Base-by-base conservation (phyloP, 2,888 invertebrate genomes). In the Harpagoxenus sublaevis region DNA sequence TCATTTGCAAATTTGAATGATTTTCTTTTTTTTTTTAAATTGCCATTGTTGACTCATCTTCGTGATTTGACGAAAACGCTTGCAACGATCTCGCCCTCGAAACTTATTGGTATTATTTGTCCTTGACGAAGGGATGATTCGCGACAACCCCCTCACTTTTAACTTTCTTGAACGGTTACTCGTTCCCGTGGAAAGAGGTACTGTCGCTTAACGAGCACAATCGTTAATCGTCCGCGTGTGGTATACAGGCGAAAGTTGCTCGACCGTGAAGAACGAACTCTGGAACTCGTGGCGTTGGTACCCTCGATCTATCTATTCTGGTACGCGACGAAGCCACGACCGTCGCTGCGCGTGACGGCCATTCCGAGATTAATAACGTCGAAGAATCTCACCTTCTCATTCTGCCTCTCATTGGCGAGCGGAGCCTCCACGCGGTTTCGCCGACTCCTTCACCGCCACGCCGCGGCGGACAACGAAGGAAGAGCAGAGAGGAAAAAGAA, bases 211-310 rank as follows among this genome's bases (percentile, higher is more conserved):
- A 91, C 91, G 91, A 91, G 91, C 89, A 77, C 84, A 77, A 88
- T 91, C 89, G 89, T 91, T 90, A 91, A 91, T 90, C 91, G 90
- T 89, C 85, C 89, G 70, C 68, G 78, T 74, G 84, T 84, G 68
- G 83, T 85, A 84, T 78, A 86, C 84, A 86, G 86, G 86, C 88
- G 86, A 88, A 89, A 89, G 84, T 89, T 89, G 71, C 68, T 84
- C 88, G 89, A 86, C 88, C 91, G 71, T 91, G 89, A 89, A 90
- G 91, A 91, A 91, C 91, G 89, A 90, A 89, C 87, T 63, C 73
- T 86, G 83, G 78, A 79, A 85, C 71, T 70, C 74, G 75, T 75
- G 83, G 75, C 51, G 65, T 57, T 39, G 77, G 66, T 84, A 83
- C 75, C 83, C 86, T 83, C 85, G 86, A 86, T 89, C 84, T 83